Percentiles rank a stretch among this genome's conserved stretches.
Evolutionary conservation across 2,113 vertebrate genomes (phyloP).

Genomic region (Alaudala cheleensis): DNA sequence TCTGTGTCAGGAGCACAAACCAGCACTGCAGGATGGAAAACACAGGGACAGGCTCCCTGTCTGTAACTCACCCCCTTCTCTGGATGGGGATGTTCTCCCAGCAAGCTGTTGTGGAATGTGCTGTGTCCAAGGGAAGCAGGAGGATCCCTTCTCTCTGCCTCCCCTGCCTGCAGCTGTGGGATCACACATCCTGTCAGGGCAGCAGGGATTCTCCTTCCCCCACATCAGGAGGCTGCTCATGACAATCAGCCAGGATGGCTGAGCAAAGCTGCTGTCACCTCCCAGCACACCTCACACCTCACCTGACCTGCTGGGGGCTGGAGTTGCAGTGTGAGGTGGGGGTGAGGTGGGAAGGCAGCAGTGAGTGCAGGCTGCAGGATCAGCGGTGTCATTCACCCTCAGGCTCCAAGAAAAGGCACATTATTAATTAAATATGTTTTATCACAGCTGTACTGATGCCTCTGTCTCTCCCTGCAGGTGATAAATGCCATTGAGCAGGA

Average conservation of each 20-base stretch:
- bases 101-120: background rate
- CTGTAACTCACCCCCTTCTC: background rate
- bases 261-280: background rate
- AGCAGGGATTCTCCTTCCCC: background rate
- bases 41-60: background rate
- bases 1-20: background rate
- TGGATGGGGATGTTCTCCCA: background rate
- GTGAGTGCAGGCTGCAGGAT: background rate
- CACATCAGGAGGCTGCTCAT: background rate
- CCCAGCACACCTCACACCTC: background rate
- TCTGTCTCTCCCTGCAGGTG: conserved; percentile 75
- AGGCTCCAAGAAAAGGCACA: background rate
- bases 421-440: background rate
- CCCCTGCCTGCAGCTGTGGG: background rate
- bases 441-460: background rate
- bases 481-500: conserved; percentile 97
- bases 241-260: background rate
- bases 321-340: rapidly evolving
- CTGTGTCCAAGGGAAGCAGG: background rate
- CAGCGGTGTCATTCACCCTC: background rate
- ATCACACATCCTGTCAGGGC: background rate
- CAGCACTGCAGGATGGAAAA: background rate
- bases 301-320: background rate
- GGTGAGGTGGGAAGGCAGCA: background rate
- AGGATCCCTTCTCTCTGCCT: background rate